These are phyloP conservation scores for Druon quercuslanigerum DNA, from an alignment of 1,140 invertebrate species.

Conservation along the genomic window DNA sequence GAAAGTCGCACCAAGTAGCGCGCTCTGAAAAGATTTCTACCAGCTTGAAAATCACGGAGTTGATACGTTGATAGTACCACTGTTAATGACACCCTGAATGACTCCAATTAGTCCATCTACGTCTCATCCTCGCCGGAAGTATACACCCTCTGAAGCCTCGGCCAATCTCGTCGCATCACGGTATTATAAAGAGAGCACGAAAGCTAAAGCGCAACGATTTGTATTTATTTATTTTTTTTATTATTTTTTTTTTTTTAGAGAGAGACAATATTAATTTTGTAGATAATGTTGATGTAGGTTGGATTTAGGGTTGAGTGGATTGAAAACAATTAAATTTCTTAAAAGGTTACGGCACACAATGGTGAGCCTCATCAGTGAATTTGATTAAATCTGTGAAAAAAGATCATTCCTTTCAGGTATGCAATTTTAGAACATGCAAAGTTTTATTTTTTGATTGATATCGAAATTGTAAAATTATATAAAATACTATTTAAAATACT, in stretches of 20 bases:
- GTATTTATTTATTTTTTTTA: slow-evolving; percentile 39
- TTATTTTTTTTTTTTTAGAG: slow-evolving; percentile 47
- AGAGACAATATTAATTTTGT: not conserved
- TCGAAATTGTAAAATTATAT: no score
- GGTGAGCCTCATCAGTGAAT: no score
- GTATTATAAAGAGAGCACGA: slow-evolving; percentile 45
- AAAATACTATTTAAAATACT: no score
- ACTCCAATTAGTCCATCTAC: slow-evolving; percentile 70
- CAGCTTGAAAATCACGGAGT: slow-evolving; percentile 57
- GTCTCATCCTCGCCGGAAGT: slow-evolving; percentile 46
- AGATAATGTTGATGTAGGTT: no score
- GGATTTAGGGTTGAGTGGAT: no score
- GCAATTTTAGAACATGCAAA: no score
- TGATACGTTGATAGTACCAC: slow-evolving; percentile 58
- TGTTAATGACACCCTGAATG: slow-evolving; percentile 68
- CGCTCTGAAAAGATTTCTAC: slow-evolving; percentile 65
- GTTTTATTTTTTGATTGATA: no score
- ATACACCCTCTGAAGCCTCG: slow-evolving; percentile 47
- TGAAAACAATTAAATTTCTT: no score
- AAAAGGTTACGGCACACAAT: no score
- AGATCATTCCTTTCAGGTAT: no score
- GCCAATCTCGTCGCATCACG: slow-evolving; percentile 44
- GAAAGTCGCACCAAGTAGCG: slow-evolving; percentile 60
- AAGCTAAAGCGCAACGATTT: slow-evolving; percentile 16
- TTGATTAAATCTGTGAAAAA: no score